Evolutionary conservation across 2,797 vertebrate species (phyloP).

Genomic region (Ataeniobius toweri): DNA sequence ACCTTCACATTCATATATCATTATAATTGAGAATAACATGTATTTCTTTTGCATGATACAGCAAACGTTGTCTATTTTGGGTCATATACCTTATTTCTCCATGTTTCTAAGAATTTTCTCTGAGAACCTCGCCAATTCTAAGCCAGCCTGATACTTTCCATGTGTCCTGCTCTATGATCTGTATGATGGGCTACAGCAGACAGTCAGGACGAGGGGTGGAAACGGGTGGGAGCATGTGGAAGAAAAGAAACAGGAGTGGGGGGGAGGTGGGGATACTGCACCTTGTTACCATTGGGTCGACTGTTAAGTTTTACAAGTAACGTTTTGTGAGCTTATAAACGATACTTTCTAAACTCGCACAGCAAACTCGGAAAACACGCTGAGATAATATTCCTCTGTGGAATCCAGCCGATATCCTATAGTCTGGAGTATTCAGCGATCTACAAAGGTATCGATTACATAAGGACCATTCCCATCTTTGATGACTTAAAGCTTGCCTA

Average conservation of each 20-base stretch:
- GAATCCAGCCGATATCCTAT: constrained; percentile 74
- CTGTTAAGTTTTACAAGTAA: constrained; percentile 82
- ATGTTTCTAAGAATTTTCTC: neutral
- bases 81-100: neutral
- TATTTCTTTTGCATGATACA: no score
- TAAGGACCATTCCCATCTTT: constrained; percentile 51
- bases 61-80: no score
- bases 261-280: constrained; percentile 58
- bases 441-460: constrained; percentile 76
- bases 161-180: constrained; percentile 65
- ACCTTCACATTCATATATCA: no score
- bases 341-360: constrained; percentile 77
- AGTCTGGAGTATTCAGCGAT: constrained; percentile 61
- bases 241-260: neutral
- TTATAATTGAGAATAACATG: no score
- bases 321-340: constrained; percentile 84
- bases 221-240: neutral
- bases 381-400: constrained; percentile 76
- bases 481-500: constrained; percentile 38
- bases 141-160: constrained; percentile 68
- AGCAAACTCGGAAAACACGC: constrained; percentile 78
- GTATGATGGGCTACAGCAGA: constrained; percentile 54
- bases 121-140: neutral
- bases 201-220: constrained; percentile 16
- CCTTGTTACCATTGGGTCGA: constrained; percentile 80